phyloP scores from a whole-genome alignment of 1,140 invertebrate species.

The Drosophila pandora region DNA sequence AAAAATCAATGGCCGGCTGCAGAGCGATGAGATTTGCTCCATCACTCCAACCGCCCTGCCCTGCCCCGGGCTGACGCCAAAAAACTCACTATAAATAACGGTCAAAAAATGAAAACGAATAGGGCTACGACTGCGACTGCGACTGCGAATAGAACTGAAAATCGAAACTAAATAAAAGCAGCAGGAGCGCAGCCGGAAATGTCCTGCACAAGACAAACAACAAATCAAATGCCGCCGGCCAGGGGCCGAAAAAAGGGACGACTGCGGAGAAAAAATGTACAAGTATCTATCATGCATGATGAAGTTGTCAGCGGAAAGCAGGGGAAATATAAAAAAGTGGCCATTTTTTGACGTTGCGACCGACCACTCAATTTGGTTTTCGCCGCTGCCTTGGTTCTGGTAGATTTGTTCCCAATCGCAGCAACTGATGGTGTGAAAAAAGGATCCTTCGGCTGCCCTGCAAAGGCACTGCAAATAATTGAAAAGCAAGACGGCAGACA shows the following conservation, averaged over 20 bases:
- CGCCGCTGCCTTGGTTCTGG: slow-evolving; percentile 11
- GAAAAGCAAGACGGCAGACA: slow-evolving; percentile 73
- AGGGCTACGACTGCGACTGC: background rate
- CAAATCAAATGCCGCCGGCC: slow-evolving; percentile 76
- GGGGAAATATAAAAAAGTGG: slow-evolving; percentile 47
- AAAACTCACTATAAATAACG: slow-evolving; percentile 66
- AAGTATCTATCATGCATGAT: slow-evolving; percentile 78
- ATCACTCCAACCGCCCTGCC: slow-evolving; percentile 14
- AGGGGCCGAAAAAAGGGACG: slow-evolving; percentile 59
- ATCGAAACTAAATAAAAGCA: slow-evolving; percentile 68
- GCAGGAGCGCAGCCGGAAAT: slow-evolving; percentile 51
- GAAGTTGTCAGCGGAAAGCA: slow-evolving; percentile 39
- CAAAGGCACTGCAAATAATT: slow-evolving; percentile 58
- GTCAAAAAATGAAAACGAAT: slow-evolving; percentile 20
- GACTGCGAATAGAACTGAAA: slow-evolving; percentile 6
- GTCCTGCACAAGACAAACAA: slow-evolving; percentile 78
- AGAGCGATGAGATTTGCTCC: slow-evolving; percentile 34
- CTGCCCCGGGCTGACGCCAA: background rate
- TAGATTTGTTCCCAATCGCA: slow-evolving; percentile 71
- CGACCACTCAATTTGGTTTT: slow-evolving; percentile 73
- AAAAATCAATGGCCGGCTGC: slow-evolving; percentile 70
- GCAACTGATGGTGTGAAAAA: slow-evolving; percentile 74
- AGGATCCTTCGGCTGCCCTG: slow-evolving; percentile 32
- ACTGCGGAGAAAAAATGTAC: slow-evolving; percentile 66
- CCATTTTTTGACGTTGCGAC: slow-evolving; percentile 63